Conservation (phyloP, 2,113 vertebrate species). For the Clinocottus analis region DNA sequence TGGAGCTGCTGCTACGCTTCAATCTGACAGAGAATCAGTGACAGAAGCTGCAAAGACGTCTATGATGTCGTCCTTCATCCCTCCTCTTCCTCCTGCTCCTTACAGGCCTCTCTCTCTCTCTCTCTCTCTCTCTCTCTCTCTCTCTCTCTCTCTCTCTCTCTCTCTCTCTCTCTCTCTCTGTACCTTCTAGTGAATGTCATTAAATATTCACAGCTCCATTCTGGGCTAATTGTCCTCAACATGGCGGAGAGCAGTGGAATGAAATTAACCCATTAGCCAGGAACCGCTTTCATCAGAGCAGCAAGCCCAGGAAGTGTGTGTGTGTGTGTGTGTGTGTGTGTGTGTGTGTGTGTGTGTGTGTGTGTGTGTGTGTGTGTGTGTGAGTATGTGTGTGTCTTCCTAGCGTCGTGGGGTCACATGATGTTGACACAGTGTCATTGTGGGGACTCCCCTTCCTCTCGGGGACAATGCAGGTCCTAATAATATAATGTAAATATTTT, state of each 20-base stretch:
- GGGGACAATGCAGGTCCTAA: background rate
- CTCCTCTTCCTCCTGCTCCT: background rate
- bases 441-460: background rate
- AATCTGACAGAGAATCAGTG: background rate
- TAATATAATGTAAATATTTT: background rate
- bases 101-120: background rate
- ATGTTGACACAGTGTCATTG: background rate
- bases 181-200: conserved; percentile 75
- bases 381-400: conserved; percentile 14
- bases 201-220: conserved; percentile 86
- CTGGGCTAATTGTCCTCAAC: conserved; percentile 83
- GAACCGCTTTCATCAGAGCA: conserved; percentile 66
- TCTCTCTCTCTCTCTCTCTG: conserved; percentile 47
- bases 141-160: background rate
- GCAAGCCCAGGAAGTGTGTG: conserved; percentile 52
- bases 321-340: conserved; percentile 34
- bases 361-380: conserved; percentile 46
- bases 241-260: conserved; percentile 81
- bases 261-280: conserved; percentile 84
- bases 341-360: conserved; percentile 42
- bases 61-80: background rate
- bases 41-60: background rate
- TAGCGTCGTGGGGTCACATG: background rate
- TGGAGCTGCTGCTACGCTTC: background rate
- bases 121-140: background rate